Conservation (phyloP, 2,797 vertebrate genomes). For the Acrossocheilus wenchowensis region DNA sequence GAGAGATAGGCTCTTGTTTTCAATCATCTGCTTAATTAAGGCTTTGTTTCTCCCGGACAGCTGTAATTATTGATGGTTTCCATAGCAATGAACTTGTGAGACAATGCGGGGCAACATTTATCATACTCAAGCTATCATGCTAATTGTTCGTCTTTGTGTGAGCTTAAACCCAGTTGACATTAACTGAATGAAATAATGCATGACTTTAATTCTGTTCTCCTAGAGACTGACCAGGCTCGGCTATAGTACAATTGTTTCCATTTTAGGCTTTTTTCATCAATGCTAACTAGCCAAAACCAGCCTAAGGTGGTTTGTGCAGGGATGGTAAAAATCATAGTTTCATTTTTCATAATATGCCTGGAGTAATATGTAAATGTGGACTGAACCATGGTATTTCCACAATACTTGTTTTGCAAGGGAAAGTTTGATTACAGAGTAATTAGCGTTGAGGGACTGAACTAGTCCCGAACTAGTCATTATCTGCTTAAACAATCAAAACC, state of each 20-base stretch:
- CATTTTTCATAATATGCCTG: too few species aligned
- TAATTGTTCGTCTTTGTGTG: slow-evolving; percentile 5
- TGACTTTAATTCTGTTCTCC: slow-evolving; percentile 13
- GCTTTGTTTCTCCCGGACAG: slow-evolving; percentile 16
- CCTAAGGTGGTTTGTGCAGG: neutral
- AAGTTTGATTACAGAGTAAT: neutral
- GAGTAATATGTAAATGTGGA: neutral
- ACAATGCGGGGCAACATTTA: slow-evolving; percentile 27
- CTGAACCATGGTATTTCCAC: neutral
- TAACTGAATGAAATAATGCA: neutral
- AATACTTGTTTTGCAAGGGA: neutral
- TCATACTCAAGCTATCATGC: slow-evolving; percentile 20
- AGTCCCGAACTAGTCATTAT: neutral
- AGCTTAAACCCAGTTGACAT: slow-evolving; percentile 8
- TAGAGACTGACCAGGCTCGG: slow-evolving; percentile 15
- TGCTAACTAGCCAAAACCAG: neutral
- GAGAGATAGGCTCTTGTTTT: slow-evolving; percentile 1
- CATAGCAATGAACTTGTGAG: slow-evolving; percentile 24
- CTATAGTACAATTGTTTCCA: neutral
- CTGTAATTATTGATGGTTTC: slow-evolving; percentile 21
- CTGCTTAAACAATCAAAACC: neutral
- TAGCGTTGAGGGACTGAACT: neutral
- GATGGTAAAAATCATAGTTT: neutral
- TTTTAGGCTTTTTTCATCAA: neutral
- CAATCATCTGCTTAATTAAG: slow-evolving; percentile 13